Percentiles rank a stretch among this genome's conserved stretches.
Evolutionary conservation across 2,113 vertebrate species (phyloP).

Genomic region (Diadophis punctatus): DNA sequence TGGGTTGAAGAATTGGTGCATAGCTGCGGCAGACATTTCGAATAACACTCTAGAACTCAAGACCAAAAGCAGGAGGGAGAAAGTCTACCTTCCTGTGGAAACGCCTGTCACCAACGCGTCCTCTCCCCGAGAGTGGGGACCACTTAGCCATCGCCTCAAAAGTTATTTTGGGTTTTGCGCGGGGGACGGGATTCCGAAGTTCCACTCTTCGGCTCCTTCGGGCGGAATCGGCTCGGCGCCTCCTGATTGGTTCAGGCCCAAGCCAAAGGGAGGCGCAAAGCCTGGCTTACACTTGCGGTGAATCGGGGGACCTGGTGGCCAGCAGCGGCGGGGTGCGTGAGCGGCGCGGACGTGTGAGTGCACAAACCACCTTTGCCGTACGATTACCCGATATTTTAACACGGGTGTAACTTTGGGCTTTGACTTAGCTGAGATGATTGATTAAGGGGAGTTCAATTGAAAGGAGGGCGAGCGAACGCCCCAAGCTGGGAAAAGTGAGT

Average conservation of each 20-base stretch:
- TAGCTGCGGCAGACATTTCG: not conserved
- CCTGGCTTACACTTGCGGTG: not conserved
- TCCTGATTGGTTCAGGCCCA: not conserved
- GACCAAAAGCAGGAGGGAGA: not conserved
- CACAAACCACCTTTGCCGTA: not conserved
- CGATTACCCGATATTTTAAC: not conserved
- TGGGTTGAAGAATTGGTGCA: not conserved
- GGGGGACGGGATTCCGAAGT: rapidly evolving
- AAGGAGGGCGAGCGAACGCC: not conserved
- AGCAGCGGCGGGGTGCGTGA: not conserved
- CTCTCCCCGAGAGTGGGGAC: not conserved
- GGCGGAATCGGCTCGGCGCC: not conserved
- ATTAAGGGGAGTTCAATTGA: not conserved
- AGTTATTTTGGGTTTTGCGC: not conserved
- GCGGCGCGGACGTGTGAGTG: not conserved
- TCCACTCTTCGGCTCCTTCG: no score
- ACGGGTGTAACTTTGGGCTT: not conserved
- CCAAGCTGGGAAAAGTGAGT: not conserved
- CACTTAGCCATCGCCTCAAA: no score
- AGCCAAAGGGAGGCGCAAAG: not conserved
- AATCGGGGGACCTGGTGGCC: no score
- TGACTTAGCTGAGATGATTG: not conserved
- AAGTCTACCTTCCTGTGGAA: not conserved
- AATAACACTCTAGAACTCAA: not conserved
- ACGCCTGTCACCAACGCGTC: not conserved